Evolutionary conservation across 2,797 vertebrate genomes (phyloP).

Genomic region (Perodicticus potto): DNA sequence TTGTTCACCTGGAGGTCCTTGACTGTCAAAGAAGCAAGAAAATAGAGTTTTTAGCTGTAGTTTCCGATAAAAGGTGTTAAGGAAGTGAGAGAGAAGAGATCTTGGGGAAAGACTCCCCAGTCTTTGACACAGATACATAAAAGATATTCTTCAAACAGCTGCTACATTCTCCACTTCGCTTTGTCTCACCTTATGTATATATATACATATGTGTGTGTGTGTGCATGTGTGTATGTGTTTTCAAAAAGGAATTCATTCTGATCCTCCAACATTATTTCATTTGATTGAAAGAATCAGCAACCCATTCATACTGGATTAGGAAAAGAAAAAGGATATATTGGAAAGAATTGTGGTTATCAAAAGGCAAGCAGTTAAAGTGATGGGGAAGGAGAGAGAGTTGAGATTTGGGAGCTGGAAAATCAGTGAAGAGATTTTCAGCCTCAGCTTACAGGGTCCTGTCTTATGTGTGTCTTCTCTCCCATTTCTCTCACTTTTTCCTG

Average conservation of each 20-base stretch:
- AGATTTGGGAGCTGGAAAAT: background rate
- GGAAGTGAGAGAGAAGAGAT: background rate
- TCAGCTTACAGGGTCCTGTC: background rate
- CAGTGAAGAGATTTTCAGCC: background rate
- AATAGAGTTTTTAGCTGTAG: background rate
- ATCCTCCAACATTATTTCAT: background rate
- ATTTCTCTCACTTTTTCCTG: background rate
- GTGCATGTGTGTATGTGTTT: background rate
- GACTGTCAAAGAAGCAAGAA: background rate
- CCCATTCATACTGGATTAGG: background rate
- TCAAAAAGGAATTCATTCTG: background rate
- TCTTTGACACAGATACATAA: background rate
- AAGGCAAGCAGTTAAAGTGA: background rate
- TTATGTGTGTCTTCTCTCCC: background rate
- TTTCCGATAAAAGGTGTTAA: background rate
- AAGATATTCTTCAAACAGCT: background rate
- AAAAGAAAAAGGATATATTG: background rate
- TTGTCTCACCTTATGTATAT: background rate
- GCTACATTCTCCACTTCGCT: background rate
- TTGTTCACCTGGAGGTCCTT: background rate
- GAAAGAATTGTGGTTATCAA: background rate
- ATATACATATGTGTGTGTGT: too few species aligned
- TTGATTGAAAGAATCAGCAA: constrained; percentile 21
- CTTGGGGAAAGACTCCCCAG: background rate
- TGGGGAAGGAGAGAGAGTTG: background rate